Base-by-base conservation (phyloP, 2,888 invertebrate species). In the Noctua comes region DNA sequence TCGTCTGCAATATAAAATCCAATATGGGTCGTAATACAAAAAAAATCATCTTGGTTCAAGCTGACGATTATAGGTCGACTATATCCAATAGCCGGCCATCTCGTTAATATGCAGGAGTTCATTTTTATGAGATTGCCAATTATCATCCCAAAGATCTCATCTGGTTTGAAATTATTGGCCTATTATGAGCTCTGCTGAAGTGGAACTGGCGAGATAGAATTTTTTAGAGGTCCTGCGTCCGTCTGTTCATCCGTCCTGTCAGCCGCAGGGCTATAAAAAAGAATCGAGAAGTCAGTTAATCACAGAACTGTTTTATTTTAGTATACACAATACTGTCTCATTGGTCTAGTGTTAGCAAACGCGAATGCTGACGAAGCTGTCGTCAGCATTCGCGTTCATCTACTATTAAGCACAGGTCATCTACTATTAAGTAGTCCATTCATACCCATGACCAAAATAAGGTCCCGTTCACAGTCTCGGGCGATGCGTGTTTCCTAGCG, bases 81-180 rank as follows among this genome's bases (percentile, higher is more conserved):
- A 62, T 24, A 62, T 59, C 48, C n/a, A 51, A 24, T 24, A 46
- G 21, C 16, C n/a, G 13, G 24, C 18, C 2, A 11, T 27, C 27
- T 78, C 16, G 21, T 77, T 36, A 51, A 36, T 57, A 66, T 36
- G 43, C 79, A 51, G 57, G 18, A 40, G 11, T 31, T 68, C 48
- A 21, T 68, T 68, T 24, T 51, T 18, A 43, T 79, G 27, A 36
- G 68, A 73, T 10, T 27, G 36, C 18, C 62, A 80, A 68, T 80
- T 62, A 62, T 36, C 36, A 54, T 64, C 8, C 43, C 31, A 79
- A 69, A 24, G 46, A 65, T 46, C 54, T 57, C 66, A 48, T 78
- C 40, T n/a, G 27, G 16, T 21, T 62, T 40, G 13, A 71, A 36
- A 68, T 62, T 27, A 62, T 62, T 76, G 18, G 54, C 24, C 4